Evolutionary conservation across 1,140 invertebrate genomes (phyloP).

Genomic region (Aplysia californica): DNA sequence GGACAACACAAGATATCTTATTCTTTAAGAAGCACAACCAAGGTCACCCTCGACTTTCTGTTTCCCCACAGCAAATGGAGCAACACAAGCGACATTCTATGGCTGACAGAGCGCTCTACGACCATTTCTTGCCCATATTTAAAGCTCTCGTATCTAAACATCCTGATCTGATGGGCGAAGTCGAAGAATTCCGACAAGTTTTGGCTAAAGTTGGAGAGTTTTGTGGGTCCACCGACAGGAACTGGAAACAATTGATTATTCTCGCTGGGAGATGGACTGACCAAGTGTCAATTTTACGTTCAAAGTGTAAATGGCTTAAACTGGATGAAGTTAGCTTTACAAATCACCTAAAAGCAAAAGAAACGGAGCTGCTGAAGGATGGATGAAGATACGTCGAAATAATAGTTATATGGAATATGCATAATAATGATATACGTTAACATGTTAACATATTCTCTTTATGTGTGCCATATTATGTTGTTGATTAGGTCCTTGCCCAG

Average conservation of each 20-base stretch:
- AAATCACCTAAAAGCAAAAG: constrained; percentile 11
- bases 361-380: too few species aligned
- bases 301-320: constrained; percentile 21
- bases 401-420: too few species aligned
- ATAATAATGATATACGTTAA: too few species aligned
- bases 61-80: background rate
- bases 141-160: constrained; percentile 1
- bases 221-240: background rate
- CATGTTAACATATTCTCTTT: too few species aligned
- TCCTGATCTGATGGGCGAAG: background rate
- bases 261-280: constrained; percentile 11
- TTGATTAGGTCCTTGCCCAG: too few species aligned
- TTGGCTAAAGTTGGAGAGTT: background rate
- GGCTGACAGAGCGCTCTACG: constrained; percentile 11
- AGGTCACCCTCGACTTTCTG: too few species aligned
- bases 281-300: background rate
- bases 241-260: background rate
- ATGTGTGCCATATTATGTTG: too few species aligned
- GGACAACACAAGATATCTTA: constrained; percentile 38
- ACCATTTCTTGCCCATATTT: constrained; percentile 1
- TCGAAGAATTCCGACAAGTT: constrained; percentile 8
- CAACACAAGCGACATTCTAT: background rate
- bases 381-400: too few species aligned
- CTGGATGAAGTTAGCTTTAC: constrained; percentile 10
- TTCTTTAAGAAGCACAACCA: constrained; percentile 21